Evolutionary conservation across 2,113 vertebrate species (phyloP).

Genomic region (Archilochus colubris): DNA sequence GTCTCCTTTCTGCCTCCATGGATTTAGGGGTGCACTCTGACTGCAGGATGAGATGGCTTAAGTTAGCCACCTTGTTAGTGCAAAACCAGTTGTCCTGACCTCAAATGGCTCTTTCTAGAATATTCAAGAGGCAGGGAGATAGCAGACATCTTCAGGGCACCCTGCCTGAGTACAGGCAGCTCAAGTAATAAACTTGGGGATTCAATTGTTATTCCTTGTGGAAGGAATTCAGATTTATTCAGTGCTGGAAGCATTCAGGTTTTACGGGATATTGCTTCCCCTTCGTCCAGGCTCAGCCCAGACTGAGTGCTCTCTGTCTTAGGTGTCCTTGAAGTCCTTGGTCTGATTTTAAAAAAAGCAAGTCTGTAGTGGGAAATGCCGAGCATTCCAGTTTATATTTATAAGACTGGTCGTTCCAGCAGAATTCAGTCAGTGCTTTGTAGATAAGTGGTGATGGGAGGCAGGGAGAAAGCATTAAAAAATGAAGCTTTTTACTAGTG

Average conservation of each 20-base stretch:
- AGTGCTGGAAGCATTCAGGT: not conserved
- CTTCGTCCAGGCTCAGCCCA: not conserved
- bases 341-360: not conserved
- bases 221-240: not conserved
- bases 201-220: not conserved
- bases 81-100: not conserved
- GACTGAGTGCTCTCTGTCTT: not conserved
- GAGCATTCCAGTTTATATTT: not conserved
- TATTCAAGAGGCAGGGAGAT: not conserved
- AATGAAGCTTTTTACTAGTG: not conserved
- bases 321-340: not conserved
- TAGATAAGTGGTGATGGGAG: not conserved
- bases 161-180: not conserved
- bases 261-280: not conserved
- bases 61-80: not conserved
- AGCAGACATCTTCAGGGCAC: not conserved
- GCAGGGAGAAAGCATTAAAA: not conserved
- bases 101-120: not conserved
- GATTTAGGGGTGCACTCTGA: not conserved
- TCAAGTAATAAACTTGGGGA: not conserved
- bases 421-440: not conserved
- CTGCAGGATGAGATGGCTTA: not conserved
- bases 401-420: not conserved
- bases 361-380: not conserved
- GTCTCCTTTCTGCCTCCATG: not conserved